Evolutionary conservation across 2,113 vertebrate species (phyloP).

Genomic region (Tyrannus savana): DNA sequence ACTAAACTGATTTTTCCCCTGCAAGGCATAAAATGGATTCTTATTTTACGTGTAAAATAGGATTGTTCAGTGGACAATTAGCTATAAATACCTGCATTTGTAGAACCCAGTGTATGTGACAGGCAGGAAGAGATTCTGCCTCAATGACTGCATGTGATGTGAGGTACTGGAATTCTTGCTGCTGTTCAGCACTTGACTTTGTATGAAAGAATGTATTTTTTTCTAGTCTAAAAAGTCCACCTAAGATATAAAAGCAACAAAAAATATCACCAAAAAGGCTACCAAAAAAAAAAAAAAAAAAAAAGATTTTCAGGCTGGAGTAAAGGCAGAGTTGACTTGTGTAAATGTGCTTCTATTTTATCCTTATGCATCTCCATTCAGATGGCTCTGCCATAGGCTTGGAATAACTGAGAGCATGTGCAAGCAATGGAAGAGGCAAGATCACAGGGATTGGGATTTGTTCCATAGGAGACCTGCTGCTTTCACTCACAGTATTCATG

Average conservation of each 20-base stretch:
- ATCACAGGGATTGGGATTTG: not conserved
- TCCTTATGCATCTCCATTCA: not conserved
- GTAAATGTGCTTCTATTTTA: not conserved
- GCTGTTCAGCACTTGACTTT: not conserved
- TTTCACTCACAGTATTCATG: not conserved
- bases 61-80: not conserved
- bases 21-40: not conserved
- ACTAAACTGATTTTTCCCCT: not conserved
- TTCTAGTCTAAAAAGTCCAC: not conserved
- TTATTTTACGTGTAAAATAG: not conserved
- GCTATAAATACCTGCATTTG: not conserved
- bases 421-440: not conserved
- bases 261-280: not conserved
- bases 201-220: not conserved
- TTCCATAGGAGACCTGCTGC: not conserved
- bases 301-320: not conserved
- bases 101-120: not conserved
- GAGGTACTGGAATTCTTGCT: not conserved
- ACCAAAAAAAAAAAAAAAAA: no score
- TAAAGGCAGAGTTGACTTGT: not conserved
- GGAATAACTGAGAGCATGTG: not conserved
- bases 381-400: not conserved
- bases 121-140: not conserved
- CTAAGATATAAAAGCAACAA: not conserved
- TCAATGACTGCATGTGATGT: not conserved